Conservation (phyloP, 2,888 invertebrate species). For the Idaea aversata region DNA sequence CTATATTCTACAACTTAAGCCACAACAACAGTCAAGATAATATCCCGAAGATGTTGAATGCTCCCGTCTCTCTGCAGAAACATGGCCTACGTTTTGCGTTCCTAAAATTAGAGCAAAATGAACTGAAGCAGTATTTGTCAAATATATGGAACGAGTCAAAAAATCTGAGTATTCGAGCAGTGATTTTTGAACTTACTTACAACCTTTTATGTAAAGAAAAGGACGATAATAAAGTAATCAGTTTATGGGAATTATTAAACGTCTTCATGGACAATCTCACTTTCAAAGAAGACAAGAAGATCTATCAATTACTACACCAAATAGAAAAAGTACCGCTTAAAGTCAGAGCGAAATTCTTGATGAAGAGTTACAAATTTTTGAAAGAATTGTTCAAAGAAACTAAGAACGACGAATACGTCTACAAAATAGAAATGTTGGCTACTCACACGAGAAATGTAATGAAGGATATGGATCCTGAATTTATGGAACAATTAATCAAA, state of each 20-base stretch:
- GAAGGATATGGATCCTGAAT: constrained; percentile 42
- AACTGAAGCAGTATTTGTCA: constrained; percentile 42
- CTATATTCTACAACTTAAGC: constrained; percentile 56
- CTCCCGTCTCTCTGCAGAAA: constrained; percentile 61
- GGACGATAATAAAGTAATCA: constrained; percentile 33
- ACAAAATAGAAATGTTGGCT: constrained; percentile 29
- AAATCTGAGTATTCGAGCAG: constrained; percentile 54
- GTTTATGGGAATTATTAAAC: constrained; percentile 48
- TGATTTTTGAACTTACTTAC: constrained; percentile 51
- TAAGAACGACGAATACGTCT: constrained; percentile 31
- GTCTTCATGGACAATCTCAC: constrained; percentile 53
- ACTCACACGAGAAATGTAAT: constrained; percentile 43
- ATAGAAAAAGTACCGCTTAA: constrained; percentile 39
- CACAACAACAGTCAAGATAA: constrained; percentile 33
- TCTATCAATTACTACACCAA: constrained; percentile 44
- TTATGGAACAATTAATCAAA: constrained; percentile 41
- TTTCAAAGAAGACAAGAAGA: constrained; percentile 50
- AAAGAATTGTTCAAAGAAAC: constrained; percentile 33
- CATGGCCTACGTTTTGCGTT: constrained; percentile 57
- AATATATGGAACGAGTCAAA: constrained; percentile 51
- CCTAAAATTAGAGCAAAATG: constrained; percentile 41
- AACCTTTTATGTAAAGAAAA: constrained; percentile 48
- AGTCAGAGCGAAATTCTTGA: constrained; percentile 44
- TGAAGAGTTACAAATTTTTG: constrained; percentile 51
- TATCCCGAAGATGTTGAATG: constrained; percentile 46